Conservation (phyloP, 2,113 vertebrate species). For the Nothocercus nigrocapillus region DNA sequence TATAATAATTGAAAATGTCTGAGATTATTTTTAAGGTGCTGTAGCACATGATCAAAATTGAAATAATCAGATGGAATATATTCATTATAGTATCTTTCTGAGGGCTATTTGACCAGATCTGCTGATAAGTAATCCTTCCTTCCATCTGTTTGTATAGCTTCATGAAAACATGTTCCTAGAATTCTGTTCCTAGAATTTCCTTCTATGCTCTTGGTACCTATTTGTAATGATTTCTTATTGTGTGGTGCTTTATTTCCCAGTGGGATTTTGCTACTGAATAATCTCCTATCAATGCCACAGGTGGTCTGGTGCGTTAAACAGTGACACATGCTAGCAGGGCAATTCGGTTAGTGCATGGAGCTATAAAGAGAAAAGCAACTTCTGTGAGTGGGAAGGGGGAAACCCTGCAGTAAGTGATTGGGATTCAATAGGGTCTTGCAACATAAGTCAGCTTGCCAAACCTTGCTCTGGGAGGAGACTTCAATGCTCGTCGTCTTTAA, state of each 20-base stretch:
- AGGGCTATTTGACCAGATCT: not conserved
- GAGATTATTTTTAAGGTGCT: not conserved
- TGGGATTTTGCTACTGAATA: not conserved
- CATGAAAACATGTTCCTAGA: not conserved
- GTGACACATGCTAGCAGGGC: not conserved
- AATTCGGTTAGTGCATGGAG: not conserved
- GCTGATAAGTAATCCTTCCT: not conserved
- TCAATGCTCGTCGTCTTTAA: not conserved
- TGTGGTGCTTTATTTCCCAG: not conserved
- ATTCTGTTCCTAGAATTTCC: not conserved
- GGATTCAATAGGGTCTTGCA: not conserved
- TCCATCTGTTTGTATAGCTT: not conserved
- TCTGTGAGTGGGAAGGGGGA: not conserved
- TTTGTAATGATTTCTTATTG: not conserved
- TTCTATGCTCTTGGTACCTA: not conserved
- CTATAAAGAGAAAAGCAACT: not conserved
- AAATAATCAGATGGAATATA: not conserved
- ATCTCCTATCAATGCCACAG: slow-evolving; percentile 5
- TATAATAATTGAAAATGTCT: not conserved
- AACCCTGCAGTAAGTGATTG: not conserved
- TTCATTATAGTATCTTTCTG: not conserved
- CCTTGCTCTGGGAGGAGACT: not conserved
- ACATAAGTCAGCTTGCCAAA: not conserved
- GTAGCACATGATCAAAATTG: not conserved
- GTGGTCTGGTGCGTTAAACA: not conserved